Evolutionary conservation across 2,888 invertebrate species (phyloP).

Genomic region (Calameuta pallipes): DNA sequence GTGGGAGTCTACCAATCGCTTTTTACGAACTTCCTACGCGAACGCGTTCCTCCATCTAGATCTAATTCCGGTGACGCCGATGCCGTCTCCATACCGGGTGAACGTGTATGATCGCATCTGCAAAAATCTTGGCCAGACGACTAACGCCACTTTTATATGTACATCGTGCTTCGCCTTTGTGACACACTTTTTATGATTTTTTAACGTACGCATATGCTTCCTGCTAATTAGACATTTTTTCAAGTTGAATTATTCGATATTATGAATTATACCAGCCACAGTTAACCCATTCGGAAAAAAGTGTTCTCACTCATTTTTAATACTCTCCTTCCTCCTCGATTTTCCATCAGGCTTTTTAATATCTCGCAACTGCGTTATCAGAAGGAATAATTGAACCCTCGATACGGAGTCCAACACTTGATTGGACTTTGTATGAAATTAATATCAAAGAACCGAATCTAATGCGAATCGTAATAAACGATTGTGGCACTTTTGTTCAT

Average conservation of each 20-base stretch:
- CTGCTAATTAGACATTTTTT: neutral
- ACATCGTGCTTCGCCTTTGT: neutral
- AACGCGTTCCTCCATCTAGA: conserved; percentile 27
- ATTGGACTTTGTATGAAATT: neutral
- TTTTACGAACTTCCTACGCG: conserved; percentile 36
- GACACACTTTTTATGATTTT: neutral
- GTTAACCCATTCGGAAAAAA: neutral
- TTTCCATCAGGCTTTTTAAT: neutral
- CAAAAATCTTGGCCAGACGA: conserved; percentile 18
- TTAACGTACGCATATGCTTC: neutral
- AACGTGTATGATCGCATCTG: conserved; percentile 28
- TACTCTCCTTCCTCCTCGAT: neutral
- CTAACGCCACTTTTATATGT: neutral
- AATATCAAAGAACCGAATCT: neutral
- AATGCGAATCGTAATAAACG: neutral
- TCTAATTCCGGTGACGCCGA: conserved; percentile 30
- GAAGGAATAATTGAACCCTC: neutral
- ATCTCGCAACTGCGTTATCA: neutral
- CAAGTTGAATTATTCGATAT: neutral
- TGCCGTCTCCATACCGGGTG: conserved; percentile 10
- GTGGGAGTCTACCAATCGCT: conserved; percentile 4
- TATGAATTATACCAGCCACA: neutral
- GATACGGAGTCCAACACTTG: neutral
- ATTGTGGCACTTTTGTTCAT: neutral
- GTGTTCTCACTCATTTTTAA: neutral